Evolutionary conservation across 2,888 invertebrate species (phyloP).

Genomic region (Clitarchus hookeri): DNA sequence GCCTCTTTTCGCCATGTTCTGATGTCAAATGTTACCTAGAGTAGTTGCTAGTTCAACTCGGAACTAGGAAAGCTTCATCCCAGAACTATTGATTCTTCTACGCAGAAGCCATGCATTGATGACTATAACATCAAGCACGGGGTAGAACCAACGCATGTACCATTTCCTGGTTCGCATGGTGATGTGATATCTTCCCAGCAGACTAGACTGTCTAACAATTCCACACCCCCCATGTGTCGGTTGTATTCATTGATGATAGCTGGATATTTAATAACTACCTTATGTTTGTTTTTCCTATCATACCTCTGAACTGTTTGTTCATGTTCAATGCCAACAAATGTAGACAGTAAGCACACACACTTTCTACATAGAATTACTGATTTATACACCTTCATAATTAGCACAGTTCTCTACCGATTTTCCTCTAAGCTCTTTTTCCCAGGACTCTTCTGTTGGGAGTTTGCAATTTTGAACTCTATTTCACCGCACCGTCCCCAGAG

Average conservation of each 20-base stretch:
- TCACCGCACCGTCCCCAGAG: no score
- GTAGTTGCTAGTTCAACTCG: no score
- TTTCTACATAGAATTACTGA: not conserved
- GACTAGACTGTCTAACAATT: not conserved
- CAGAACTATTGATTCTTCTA: no score
- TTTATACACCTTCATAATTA: not conserved
- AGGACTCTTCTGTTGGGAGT: no score
- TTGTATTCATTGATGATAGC: no score
- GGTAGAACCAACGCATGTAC: not conserved
- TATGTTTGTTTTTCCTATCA: not conserved
- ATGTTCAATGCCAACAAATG: no score
- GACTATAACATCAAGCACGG: not conserved
- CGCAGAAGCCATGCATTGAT: not conserved
- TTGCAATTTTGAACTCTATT: no score
- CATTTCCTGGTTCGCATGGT: not conserved
- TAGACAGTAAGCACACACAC: no score
- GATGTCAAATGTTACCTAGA: no score
- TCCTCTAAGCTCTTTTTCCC: slow-evolving; percentile 45
- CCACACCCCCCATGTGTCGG: not conserved
- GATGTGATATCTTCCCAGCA: not conserved
- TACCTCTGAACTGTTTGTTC: not conserved
- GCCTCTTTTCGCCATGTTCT: no score
- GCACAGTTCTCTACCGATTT: no score
- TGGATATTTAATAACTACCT: not conserved
- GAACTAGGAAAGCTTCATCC: no score